phyloP scores from a whole-genome alignment of 2,888 invertebrate genomes.

The Eupelmus urozonus region DNA sequence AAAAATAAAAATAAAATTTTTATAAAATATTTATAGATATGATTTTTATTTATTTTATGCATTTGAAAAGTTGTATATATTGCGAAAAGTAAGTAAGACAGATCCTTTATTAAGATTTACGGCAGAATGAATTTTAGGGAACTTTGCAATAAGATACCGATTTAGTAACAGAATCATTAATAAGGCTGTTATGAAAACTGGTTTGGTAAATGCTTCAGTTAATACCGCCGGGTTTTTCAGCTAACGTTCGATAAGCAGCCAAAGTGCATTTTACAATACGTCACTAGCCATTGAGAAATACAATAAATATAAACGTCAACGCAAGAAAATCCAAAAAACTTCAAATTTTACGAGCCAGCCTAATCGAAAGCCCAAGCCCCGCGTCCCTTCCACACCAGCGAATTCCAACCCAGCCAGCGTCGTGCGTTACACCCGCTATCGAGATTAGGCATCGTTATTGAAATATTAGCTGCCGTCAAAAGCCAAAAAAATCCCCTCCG shows the following conservation, averaged over 20 bases:
- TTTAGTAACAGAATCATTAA: too few relatives aligned
- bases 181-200: too few relatives aligned
- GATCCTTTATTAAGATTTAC: too few relatives aligned
- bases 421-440: neutral
- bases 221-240: too few relatives aligned
- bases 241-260: too few relatives aligned
- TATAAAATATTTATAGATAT: constrained; percentile 8
- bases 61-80: neutral
- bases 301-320: neutral
- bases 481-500: neutral
- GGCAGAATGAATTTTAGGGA: neutral
- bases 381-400: neutral
- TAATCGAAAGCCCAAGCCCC: neutral
- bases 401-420: neutral
- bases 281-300: too few relatives aligned
- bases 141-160: too few relatives aligned
- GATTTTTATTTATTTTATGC: neutral
- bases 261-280: too few relatives aligned
- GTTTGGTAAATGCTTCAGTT: too few relatives aligned
- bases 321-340: too few relatives aligned
- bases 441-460: constrained; percentile 18
- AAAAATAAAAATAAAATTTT: constrained; percentile 39
- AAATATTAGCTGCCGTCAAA: neutral
- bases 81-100: too few relatives aligned
- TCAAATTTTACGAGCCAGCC: too few relatives aligned